A percentile compares a stretch with the other conserved stretches of the same genome.
phyloP scores from a whole-genome alignment of 2,888 invertebrate species.

The Biston betularia region DNA sequence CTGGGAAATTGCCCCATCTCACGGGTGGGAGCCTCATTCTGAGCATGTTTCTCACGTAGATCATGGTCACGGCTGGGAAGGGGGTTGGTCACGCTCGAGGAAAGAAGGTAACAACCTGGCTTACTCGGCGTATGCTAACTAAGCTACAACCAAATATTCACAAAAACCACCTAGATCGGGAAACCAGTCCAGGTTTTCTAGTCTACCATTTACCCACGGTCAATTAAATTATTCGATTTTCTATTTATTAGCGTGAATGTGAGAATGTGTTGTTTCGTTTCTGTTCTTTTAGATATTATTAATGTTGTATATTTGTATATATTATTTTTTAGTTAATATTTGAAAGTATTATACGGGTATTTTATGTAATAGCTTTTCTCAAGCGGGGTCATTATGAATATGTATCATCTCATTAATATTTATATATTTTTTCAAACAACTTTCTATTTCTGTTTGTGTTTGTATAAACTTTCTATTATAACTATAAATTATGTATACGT shows the following conservation, averaged over 20 bases:
- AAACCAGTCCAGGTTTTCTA: constrained; percentile 19
- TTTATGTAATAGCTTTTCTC: constrained; percentile 42
- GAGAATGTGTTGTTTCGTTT: constrained; percentile 53
- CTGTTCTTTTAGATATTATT: constrained; percentile 47
- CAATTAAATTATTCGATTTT: constrained; percentile 46
- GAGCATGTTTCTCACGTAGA: constrained; percentile 57
- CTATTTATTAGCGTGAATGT: constrained; percentile 52
- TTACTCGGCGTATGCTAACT: constrained; percentile 73
- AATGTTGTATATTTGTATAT: constrained; percentile 35
- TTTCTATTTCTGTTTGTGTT: constrained; percentile 26
- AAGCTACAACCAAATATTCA: constrained; percentile 58
- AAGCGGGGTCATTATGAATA: constrained; percentile 28
- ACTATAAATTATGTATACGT: constrained; percentile 41
- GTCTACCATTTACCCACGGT: constrained; percentile 32
- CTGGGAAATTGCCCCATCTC: constrained; percentile 52
- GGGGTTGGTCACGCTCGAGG: constrained; percentile 76
- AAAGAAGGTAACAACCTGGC: constrained; percentile 75
- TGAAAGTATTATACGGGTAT: constrained; percentile 26
- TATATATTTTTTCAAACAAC: constrained; percentile 20
- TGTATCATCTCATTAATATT: constrained; percentile 29
- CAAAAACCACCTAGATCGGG: constrained; percentile 11
- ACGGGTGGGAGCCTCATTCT: constrained; percentile 61
- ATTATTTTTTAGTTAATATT: constrained; percentile 38
- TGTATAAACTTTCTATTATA: constrained; percentile 23
- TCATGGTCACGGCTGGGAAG: constrained; percentile 70